Base-by-base conservation (phyloP, 2,113 vertebrate genomes). In the Acanthisitta chloris region DNA sequence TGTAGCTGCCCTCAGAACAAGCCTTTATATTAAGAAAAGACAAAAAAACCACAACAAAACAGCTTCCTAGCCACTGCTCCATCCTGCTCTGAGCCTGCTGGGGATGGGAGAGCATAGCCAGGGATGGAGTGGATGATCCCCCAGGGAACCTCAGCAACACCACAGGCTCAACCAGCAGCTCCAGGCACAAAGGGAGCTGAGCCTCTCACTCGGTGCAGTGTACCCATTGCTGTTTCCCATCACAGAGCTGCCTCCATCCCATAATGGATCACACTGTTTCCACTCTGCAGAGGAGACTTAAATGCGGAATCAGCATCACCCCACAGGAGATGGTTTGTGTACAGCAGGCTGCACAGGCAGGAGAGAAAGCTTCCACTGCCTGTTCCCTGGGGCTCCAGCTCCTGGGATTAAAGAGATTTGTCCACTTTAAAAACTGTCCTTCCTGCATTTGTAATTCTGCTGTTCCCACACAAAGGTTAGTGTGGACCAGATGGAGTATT, bases 381-480 rank as follows among this genome's bases (percentile, higher is more conserved):
- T 20, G 90, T 71, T 96, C 94, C 87, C 90, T 4, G 24, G 87
- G 84, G 94, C 91, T 81, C 17, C 64, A 19, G 94, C 92, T 93
- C 90, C 88, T 23, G 65, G 90, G 90, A 96, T 94, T 84, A 86
- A 17, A 90, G 88, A 94, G 80, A 86, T 95, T 90, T 91, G 93
- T 82, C 92, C 96, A 90, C 88, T 71, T 28, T 8, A n/a, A 66
- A 24, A 28, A 5, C 48, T 12, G 49, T 66, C 81, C 90, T 83
- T 61, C 29, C 23, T 17, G 62, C 42, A 1, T 19, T 10, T 7
- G 31, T 17, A 70, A 20, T 38, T 12, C 34, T 49, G 94, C 87
- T 46, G 85, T 42, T 66, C 46, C 11, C 67, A 26, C 91, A 29
- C n/a, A 4, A 16, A 54, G 93, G 66, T n/a, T 4, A 2, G 74